These are phyloP conservation scores for Solen grandis DNA, from an alignment of 1,140 invertebrate genomes.

Conservation along the genomic window DNA sequence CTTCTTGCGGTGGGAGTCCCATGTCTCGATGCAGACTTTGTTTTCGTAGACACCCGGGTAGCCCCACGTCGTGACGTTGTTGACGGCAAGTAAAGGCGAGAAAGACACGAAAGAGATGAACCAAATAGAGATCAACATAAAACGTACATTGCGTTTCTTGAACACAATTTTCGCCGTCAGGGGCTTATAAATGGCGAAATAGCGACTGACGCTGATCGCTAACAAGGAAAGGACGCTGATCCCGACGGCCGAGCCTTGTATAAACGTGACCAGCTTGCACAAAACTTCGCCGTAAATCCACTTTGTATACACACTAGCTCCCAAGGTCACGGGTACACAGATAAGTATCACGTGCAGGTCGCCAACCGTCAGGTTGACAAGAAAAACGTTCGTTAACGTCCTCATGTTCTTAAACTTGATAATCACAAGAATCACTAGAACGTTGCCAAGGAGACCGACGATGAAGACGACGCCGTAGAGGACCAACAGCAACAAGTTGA, in stretches of 20 bases:
- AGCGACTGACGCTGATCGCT: constrained; percentile 60
- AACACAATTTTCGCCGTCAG: constrained; percentile 58
- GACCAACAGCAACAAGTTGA: constrained; percentile 77
- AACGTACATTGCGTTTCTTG: constrained; percentile 58
- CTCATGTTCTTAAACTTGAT: constrained; percentile 89
- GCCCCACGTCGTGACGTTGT: constrained; percentile 55
- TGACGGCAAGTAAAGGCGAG: constrained; percentile 64
- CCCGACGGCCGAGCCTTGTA: constrained; percentile 71
- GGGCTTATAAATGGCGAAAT: constrained; percentile 38
- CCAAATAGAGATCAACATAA: constrained; percentile 65
- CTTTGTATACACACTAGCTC: constrained; percentile 91
- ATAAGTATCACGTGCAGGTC: constrained; percentile 91
- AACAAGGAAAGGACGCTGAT: constrained; percentile 75
- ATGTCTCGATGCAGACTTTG: constrained; percentile 62
- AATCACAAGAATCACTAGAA: constrained; percentile 90
- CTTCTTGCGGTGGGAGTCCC: constrained; percentile 43
- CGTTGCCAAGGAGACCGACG: constrained; percentile 92
- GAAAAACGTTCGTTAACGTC: constrained; percentile 94
- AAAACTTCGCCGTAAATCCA: constrained; percentile 90
- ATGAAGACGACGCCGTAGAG: constrained; percentile 87
- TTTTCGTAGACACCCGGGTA: constrained; percentile 53
- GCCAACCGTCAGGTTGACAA: constrained; percentile 89
- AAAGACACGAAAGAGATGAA: constrained; percentile 57
- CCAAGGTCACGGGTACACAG: constrained; percentile 90
- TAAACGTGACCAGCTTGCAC: constrained; percentile 82